Conservation (phyloP, 1,140 invertebrate genomes). For the Meloidogyne hapla region DNA sequence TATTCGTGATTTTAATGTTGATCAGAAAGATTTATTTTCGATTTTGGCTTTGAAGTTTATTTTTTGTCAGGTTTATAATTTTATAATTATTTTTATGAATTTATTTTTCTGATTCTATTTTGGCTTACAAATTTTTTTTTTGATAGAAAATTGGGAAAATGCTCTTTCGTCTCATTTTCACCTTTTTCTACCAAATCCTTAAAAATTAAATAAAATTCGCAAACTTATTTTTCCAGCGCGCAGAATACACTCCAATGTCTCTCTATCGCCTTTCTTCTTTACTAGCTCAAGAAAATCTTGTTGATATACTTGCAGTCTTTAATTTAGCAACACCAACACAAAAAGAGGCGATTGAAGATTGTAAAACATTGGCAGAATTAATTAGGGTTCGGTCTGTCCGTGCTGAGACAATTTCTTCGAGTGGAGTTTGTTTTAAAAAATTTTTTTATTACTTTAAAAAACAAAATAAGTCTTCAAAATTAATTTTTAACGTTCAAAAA, state of each 20-base stretch:
- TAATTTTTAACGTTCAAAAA: not conserved
- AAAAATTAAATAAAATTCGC: no score
- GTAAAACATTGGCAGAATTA: conserved; percentile 78
- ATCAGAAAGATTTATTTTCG: conserved; percentile 81
- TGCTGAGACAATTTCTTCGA: conserved; percentile 76
- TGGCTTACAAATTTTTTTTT: no score
- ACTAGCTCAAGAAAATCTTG: conserved; percentile 81
- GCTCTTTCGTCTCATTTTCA: no score
- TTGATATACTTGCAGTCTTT: conserved; percentile 83
- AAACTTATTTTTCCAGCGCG: conserved; percentile 65
- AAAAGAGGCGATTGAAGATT: conserved; percentile 76
- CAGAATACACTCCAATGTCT: conserved; percentile 73
- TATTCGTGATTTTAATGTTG: conserved; percentile 80
- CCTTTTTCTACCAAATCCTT: no score
- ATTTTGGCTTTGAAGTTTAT: conserved; percentile 91
- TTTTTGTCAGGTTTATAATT: conserved; percentile 71
- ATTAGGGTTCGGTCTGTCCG: conserved; percentile 84
- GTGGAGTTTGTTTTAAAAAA: conserved; percentile 4
- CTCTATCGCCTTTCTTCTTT: conserved; percentile 84
- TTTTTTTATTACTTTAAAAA: not conserved
- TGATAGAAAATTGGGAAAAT: not conserved
- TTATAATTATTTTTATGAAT: conserved; percentile 11
- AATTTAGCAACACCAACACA: conserved; percentile 85
- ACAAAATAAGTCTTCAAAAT: not conserved
- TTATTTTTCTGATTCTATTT: conserved; percentile 17